Percentiles rank a stretch among this genome's conserved stretches.
Conservation (phyloP, 2,888 invertebrate species). For the Meandrusa payeni region DNA sequence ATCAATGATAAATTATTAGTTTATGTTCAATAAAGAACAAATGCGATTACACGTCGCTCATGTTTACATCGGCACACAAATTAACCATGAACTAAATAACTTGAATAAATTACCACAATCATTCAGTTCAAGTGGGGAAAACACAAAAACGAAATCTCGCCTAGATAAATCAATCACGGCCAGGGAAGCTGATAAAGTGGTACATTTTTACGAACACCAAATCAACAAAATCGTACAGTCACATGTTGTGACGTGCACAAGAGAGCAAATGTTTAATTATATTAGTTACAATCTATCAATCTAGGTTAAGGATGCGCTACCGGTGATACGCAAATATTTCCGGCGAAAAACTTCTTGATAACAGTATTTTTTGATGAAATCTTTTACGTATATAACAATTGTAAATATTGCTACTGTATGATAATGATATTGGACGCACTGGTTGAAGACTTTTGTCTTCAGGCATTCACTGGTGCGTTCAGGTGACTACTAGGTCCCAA, state of each 20-base stretch:
- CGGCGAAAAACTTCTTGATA: conserved; percentile 22
- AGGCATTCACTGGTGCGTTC: no score
- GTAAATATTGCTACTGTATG: conserved; percentile 14
- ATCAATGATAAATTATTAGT: no score
- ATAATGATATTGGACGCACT: not conserved
- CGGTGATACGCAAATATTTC: conserved; percentile 23
- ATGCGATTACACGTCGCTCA: no score
- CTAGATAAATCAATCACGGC: conserved; percentile 72
- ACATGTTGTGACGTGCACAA: conserved; percentile 56
- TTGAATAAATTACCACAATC: conserved; percentile 23
- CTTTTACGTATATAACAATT: conserved; percentile 5
- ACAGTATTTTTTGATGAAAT: conserved; percentile 18
- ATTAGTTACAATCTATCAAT: conserved; percentile 41
- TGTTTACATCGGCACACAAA: no score
- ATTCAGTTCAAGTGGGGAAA: conserved; percentile 26
- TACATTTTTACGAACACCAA: conserved; percentile 44
- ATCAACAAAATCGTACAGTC: conserved; percentile 47
- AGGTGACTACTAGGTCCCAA: no score
- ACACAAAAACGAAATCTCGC: conserved; percentile 29
- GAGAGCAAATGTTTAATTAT: conserved; percentile 44
- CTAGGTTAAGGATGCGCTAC: conserved; percentile 42
- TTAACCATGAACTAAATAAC: conserved; percentile 17
- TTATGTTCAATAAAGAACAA: no score
- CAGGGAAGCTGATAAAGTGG: conserved; percentile 51
- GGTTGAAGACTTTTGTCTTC: no score